These are phyloP conservation scores for Fissipunctia ypsillon DNA, from an alignment of 2,888 invertebrate species.

Conservation along the genomic window DNA sequence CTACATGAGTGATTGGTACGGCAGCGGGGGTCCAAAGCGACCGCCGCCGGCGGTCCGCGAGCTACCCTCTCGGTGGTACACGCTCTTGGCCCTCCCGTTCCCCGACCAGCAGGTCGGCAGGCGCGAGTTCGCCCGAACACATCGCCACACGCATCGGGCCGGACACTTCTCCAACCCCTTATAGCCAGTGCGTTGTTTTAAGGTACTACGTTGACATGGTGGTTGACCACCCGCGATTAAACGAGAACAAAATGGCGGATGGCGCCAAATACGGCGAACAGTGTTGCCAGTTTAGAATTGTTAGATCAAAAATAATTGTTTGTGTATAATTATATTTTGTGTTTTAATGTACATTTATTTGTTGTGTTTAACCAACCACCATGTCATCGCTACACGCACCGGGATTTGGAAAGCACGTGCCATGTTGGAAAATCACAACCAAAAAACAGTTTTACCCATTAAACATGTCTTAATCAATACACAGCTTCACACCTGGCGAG, in stretches of 20 bases:
- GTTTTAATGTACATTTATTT: slow-evolving; percentile 7
- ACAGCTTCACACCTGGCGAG: slow-evolving; percentile 48
- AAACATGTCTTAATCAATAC: slow-evolving; percentile 20
- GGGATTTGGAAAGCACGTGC: slow-evolving; percentile 71
- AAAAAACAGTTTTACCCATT: neutral
- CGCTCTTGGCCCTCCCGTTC: slow-evolving; percentile 97
- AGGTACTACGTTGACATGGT: slow-evolving; percentile 86
- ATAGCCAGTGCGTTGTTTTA: slow-evolving; percentile 89
- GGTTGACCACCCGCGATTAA: slow-evolving; percentile 74
- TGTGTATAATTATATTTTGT: neutral
- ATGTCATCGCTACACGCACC: slow-evolving; percentile 74
- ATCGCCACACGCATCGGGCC: slow-evolving; percentile 93
- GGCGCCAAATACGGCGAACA: slow-evolving; percentile 3
- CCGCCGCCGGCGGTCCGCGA: slow-evolving; percentile 87
- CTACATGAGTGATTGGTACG: slow-evolving; percentile 62
- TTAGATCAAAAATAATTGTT: slow-evolving; percentile 3
- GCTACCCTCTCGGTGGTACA: slow-evolving; percentile 96
- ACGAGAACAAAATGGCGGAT: neutral
- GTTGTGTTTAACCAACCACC: slow-evolving; percentile 74
- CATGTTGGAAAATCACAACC: slow-evolving; percentile 40
- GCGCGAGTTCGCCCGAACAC: slow-evolving; percentile 94
- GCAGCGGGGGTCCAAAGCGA: slow-evolving; percentile 80
- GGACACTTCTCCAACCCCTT: slow-evolving; percentile 97
- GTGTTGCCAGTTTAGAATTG: slow-evolving; percentile 2
- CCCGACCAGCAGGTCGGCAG: slow-evolving; percentile 98